Conservation (phyloP, 23 tunicate genomes). For the Trididemnum miniatum region DNA sequence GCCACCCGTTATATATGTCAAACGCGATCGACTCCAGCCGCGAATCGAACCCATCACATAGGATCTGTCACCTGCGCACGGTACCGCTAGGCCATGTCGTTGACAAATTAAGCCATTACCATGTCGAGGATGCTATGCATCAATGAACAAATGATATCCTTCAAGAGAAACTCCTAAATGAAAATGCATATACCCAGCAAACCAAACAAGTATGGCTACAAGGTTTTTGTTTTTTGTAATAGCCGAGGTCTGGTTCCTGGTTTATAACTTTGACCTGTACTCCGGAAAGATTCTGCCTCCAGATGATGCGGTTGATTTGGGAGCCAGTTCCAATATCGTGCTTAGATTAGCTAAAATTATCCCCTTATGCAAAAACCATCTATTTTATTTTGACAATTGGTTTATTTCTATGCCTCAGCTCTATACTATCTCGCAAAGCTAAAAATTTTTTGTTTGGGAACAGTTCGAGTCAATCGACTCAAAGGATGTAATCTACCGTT, state of each 20-base stretch:
- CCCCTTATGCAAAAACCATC: not conserved
- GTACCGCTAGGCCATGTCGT: no score
- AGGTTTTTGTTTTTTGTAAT: constrained; percentile 10
- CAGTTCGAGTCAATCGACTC: constrained; percentile 10
- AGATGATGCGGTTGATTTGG: not conserved
- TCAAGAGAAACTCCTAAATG: constrained; percentile 12
- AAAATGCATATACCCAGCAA: constrained; percentile 9
- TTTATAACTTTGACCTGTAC: constrained; percentile 13
- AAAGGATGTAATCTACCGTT: not conserved
- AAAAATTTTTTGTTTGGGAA: constrained; percentile 22
- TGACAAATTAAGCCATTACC: constrained; percentile 4
- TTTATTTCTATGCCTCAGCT: not conserved
- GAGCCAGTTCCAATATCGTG: constrained; percentile 29
- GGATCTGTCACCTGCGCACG: no score
- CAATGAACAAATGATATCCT: constrained; percentile 21
- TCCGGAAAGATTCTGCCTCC: constrained; percentile 8
- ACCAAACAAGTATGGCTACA: constrained; percentile 23
- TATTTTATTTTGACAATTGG: constrained; percentile 27
- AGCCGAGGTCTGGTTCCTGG: not conserved
- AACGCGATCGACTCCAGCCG: no score
- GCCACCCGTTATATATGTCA: no score
- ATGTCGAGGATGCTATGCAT: not conserved
- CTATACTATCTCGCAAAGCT: not conserved
- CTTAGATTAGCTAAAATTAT: not conserved
- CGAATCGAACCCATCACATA: no score